phyloP scores from a whole-genome alignment of 2,113 vertebrate genomes.

The Dipodomys ordii region DNA sequence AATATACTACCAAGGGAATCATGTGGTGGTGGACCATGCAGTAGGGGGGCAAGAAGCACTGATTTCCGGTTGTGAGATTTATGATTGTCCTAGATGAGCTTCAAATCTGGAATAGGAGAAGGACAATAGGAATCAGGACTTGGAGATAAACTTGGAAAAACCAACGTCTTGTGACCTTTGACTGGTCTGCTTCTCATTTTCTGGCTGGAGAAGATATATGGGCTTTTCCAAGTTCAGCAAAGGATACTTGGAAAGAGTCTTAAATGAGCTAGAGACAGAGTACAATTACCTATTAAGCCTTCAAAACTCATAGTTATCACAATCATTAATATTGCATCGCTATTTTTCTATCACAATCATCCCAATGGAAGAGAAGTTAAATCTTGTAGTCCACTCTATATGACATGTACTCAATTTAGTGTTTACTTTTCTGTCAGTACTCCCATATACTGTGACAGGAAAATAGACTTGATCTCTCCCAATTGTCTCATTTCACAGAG shows the following conservation, averaged over 20 bases:
- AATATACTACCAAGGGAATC: background rate
- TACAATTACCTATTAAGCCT: background rate
- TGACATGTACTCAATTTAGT: background rate
- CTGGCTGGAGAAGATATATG: background rate
- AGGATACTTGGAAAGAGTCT: background rate
- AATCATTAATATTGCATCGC: background rate
- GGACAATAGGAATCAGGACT: background rate
- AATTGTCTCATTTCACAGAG: background rate
- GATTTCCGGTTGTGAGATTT: background rate
- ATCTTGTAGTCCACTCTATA: background rate
- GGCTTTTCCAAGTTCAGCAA: background rate
- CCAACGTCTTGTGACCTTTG: background rate
- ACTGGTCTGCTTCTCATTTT: background rate
- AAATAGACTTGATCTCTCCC: background rate
- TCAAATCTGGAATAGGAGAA: constrained; percentile 11
- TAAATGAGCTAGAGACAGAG: background rate
- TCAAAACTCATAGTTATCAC: background rate
- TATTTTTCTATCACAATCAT: background rate
- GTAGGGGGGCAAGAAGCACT: background rate
- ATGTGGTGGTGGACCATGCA: background rate
- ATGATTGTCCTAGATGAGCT: background rate
- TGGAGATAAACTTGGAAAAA: background rate
- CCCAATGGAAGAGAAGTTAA: background rate
- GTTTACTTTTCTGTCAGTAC: background rate
- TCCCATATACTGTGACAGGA: background rate